Percentiles rank a stretch among this genome's conserved stretches.
phyloP scores from a whole-genome alignment of 2,888 invertebrate species.

The Galeruca laticollis region DNA sequence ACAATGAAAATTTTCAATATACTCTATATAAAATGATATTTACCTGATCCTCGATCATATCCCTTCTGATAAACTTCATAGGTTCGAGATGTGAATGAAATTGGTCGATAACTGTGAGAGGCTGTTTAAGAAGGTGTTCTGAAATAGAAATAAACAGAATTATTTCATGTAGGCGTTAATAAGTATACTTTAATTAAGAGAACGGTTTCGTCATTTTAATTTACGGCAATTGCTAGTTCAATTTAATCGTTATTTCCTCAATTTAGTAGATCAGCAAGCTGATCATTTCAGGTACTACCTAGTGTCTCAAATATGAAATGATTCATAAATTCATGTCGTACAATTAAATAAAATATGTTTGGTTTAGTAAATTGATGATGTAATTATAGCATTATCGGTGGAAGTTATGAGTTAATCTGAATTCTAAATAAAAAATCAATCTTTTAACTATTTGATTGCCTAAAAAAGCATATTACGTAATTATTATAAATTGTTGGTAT shows the following conservation, averaged over 20 bases:
- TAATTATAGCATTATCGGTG: too few relatives aligned
- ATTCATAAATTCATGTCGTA: too few relatives aligned
- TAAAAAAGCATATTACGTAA: too few relatives aligned
- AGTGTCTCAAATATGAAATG: background rate
- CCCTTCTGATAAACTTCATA: constrained; percentile 85
- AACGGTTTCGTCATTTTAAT: constrained; percentile 38
- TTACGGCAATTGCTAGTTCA: constrained; percentile 48
- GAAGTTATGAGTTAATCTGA: too few relatives aligned
- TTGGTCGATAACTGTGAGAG: constrained; percentile 87
- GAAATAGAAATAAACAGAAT: constrained; percentile 55
- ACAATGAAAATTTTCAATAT: too few relatives aligned
- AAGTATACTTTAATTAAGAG: constrained; percentile 21
- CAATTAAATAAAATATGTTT: background rate
- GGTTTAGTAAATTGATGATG: too few relatives aligned
- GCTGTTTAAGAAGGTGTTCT: constrained; percentile 88
- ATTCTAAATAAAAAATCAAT: too few relatives aligned
- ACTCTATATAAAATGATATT: background rate
- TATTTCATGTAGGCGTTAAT: background rate
- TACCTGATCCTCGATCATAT: constrained; percentile 86
- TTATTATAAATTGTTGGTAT: too few relatives aligned
- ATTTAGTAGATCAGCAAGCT: constrained; percentile 49
- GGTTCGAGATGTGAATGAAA: constrained; percentile 97
- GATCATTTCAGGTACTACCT: background rate
- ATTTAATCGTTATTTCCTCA: constrained; percentile 64
- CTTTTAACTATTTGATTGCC: too few relatives aligned